Base-by-base conservation (phyloP, 2,888 invertebrate species). In the Lamellibrachia satsuma region DNA sequence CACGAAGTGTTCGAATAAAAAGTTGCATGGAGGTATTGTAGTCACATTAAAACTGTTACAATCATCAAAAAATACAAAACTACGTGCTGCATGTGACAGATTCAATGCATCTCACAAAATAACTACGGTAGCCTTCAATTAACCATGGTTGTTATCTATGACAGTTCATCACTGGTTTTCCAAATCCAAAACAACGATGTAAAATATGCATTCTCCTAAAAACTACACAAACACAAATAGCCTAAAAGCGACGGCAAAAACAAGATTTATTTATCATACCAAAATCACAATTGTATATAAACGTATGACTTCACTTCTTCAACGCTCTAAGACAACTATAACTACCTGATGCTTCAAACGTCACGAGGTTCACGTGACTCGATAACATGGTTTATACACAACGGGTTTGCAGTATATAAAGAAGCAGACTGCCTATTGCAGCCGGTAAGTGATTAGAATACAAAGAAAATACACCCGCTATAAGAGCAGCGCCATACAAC, bases 121-220 rank as follows among this genome's bases (percentile, higher is more conserved):
- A 75, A 75, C 75, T 6, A 75, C 22, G n/a, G 75, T 75, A 22
- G 11, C 75, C 6, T 75, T 0, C 75, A 15, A 2, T 75, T 15
- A 75, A 11, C 75, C 75, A 22, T 75, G 15, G 75, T n/a, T 75
- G 75, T 6, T 39, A 15, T 6, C 75, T 75, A 75, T 75, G 75
- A 75, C 22, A 15, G n/a, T 15, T 75, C 75, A 75, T 15, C 75
- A 22, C 75, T 22, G 75, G 15, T 75, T 6, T 75, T 22, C 75
- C 75, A 75, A 75, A 11, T 22, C 6, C 15, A 22, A 75, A 15
- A 75, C 75, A 15, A 75, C 75, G 22, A 75, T 22, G 75, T 75
- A 75, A 75, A 75, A 75, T 75, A 75, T 22, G 75, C 75, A 75
- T 75, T 75, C 75, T 75, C 75, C 15, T 75, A 75, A 57, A 75